Base-by-base conservation (phyloP, 2,113 vertebrate genomes). In the Phrynosoma platyrhinos region DNA sequence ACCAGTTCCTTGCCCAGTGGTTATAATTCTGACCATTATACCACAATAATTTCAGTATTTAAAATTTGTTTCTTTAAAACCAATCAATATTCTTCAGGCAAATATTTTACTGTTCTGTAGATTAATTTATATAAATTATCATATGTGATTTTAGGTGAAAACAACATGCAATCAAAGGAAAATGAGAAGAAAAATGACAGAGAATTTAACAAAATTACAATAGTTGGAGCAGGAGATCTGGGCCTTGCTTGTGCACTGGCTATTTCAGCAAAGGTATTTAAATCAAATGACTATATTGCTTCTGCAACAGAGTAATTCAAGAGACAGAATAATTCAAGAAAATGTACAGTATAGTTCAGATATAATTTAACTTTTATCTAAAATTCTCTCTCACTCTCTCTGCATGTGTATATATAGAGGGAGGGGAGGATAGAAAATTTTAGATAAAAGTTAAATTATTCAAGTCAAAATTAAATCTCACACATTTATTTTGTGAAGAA, bases 161-260 rank as follows among this genome's bases (percentile, higher is more conserved):
- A 96, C 87, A 95, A 95, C 2, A 81, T 90, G 72, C 95, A 96
- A 86, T 91, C 95, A 81, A 95, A 93, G 91, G 76, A 55, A 96
- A 97, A 94, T 94, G 91, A 90, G 82, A 85, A 88, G 80, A 94
- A 87, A 89, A 95, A 92, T 0, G 87, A 95, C 86, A 92, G 93
- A 66, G 79, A 55, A 16, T 71, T 90, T 77, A 97, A 96, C 84
- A 99, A 99, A 96, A 96, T 99, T 79, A 98, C 98, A 2, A 96
- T 99, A 82, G 96, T 99, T 90, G 99, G 99, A 84, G 97, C 97
- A 93, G 99, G 99, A 88, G 98, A 99, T 85, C 92, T 99, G 83
- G 98, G 98, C 58, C 96, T 98, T 95, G 98, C 98, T 0, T 97
- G 98, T 83, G 97, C 97, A 18, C 92, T 99, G 96, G 97, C 98